Conservation (phyloP, 2,888 invertebrate genomes). For the Rhamphomyia laevipes region DNA sequence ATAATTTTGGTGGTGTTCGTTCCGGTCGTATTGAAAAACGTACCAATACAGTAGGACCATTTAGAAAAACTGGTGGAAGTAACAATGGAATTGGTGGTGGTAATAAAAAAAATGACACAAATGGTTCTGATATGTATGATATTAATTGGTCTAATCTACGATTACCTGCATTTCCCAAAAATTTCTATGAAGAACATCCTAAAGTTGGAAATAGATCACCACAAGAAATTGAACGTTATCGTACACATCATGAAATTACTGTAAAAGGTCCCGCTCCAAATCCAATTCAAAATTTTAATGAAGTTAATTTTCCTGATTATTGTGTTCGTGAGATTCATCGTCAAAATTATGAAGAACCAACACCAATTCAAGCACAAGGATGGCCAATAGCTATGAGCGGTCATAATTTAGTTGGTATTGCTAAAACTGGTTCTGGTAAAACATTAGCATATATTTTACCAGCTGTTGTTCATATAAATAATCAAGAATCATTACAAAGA, state of each 20-base stretch:
- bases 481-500: conserved; percentile 60
- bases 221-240: conserved; percentile 52
- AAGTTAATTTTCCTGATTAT: conserved; percentile 59
- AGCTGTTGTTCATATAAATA: conserved; percentile 77
- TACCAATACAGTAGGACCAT: neutral
- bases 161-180: conserved; percentile 58
- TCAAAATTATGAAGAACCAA: conserved; percentile 59
- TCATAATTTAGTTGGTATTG: conserved; percentile 73
- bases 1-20: too few species aligned
- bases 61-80: conserved; percentile 1
- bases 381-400: conserved; percentile 76
- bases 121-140: too few species aligned
- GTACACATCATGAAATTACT: conserved; percentile 53
- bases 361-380: conserved; percentile 68
- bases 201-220: conserved; percentile 44
- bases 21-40: conserved; percentile 13
- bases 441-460: conserved; percentile 71
- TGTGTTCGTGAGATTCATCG: conserved; percentile 45
- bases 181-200: conserved; percentile 61
- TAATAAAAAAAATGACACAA: conserved; percentile 8
- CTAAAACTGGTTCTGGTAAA: conserved; percentile 73
- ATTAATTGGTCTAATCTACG: conserved; percentile 41
- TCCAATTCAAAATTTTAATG: conserved; percentile 61
- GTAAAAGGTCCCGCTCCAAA: conserved; percentile 56
- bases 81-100: conserved; percentile 25